phyloP scores from a whole-genome alignment of 2,113 vertebrate genomes.

The Cyrtonyx montezumae region DNA sequence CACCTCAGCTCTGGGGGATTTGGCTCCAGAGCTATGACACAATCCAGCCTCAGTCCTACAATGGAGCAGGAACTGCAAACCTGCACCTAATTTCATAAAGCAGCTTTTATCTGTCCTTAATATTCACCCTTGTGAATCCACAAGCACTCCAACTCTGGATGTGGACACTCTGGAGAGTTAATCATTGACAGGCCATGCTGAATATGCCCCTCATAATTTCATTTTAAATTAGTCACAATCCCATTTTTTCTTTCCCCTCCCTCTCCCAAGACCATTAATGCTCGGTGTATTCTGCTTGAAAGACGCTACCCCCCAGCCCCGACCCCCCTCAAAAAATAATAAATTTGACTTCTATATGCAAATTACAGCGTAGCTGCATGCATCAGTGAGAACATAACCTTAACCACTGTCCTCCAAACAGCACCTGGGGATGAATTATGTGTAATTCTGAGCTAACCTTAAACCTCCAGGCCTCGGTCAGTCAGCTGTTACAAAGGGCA shows the following conservation, averaged over 20 bases:
- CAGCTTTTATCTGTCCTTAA: neutral
- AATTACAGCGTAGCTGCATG: neutral
- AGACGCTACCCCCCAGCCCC: neutral
- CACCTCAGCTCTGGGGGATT: neutral
- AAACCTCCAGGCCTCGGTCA: neutral
- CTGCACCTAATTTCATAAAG: neutral
- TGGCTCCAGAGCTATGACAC: neutral
- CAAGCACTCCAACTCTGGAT: rapidly evolving
- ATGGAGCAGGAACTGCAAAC: neutral
- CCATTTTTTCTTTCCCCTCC: neutral
- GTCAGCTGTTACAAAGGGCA: neutral
- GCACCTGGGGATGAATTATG: neutral
- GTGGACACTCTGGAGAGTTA: rapidly evolving
- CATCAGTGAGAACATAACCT: constrained; percentile 1
- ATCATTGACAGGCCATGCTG: neutral
- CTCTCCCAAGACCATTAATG: neutral
- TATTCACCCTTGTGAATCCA: neutral
- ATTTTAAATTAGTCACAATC: neutral
- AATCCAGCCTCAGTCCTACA: neutral
- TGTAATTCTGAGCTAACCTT: neutral
- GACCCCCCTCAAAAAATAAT: too few species aligned
- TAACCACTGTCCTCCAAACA: constrained; percentile 4
- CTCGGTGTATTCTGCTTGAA: neutral
- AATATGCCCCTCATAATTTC: neutral
- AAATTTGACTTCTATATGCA: neutral